Conservation (phyloP, 37 sponge, comb jelly and placozoan species). For the Lycopodina hypogea region DNA sequence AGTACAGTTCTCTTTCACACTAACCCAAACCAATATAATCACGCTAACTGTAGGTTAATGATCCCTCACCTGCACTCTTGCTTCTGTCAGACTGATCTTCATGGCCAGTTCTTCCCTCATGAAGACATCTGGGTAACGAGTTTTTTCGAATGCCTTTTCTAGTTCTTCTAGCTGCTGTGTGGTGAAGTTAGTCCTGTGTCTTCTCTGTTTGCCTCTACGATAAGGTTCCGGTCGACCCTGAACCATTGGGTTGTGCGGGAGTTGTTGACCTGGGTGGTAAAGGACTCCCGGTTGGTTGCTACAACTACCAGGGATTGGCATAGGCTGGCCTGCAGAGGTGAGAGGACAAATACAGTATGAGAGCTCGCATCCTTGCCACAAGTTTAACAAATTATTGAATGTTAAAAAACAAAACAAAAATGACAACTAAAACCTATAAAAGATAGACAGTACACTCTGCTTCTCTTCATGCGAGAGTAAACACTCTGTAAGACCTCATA, state of each 20-base stretch:
- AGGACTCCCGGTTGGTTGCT: constrained; percentile 27
- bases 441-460: too few relatives aligned
- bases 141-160: constrained; percentile 85
- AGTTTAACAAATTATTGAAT: too few relatives aligned
- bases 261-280: constrained; percentile 42
- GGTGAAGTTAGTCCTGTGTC: constrained; percentile 88
- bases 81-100: constrained; percentile 88
- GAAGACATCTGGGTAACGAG: constrained; percentile 89
- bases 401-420: too few relatives aligned
- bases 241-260: constrained; percentile 4
- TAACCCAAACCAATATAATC: too few relatives aligned
- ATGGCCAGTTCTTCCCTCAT: constrained; percentile 92
- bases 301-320: constrained; percentile 25
- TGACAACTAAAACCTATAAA: too few relatives aligned
- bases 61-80: constrained; percentile 93
- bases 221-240: constrained; percentile 42
- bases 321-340: constrained; percentile 20
- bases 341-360: too few relatives aligned
- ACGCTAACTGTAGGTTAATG: too few relatives aligned
- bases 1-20: too few relatives aligned
- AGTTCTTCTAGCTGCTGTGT: constrained; percentile 87
- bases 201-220: constrained; percentile 72
- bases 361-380: background rate
- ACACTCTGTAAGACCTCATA: too few relatives aligned
- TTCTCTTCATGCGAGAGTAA: too few relatives aligned